phyloP scores from a whole-genome alignment of 2,888 invertebrate genomes.

The Coleophora deauratella region DNA sequence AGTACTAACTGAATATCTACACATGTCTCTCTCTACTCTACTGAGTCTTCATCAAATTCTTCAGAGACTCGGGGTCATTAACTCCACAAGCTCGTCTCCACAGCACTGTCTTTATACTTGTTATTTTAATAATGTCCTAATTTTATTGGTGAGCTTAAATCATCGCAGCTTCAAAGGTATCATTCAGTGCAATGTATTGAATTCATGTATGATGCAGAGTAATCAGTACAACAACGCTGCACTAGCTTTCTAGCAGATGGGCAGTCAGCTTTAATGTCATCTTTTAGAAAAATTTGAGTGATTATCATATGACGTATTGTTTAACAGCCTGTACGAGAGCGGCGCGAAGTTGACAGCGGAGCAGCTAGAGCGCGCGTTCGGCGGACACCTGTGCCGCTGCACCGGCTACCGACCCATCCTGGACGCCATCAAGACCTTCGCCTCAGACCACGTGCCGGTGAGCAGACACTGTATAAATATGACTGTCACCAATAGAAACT shows the following conservation, averaged over 20 bases:
- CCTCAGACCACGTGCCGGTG: too few relatives aligned
- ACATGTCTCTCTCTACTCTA: not conserved
- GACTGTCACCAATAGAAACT: too few relatives aligned
- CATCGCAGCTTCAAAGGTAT: not conserved
- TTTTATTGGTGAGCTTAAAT: too few relatives aligned
- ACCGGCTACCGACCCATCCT: conserved; percentile 87
- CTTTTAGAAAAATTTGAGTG: not conserved
- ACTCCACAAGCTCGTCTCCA: too few relatives aligned
- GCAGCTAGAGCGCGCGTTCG: conserved; percentile 82
- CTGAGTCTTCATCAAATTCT: too few relatives aligned
- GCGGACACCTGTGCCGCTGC: conserved; percentile 85
- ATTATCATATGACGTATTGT: too few relatives aligned
- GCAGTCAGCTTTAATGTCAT: not conserved
- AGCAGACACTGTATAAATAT: too few relatives aligned
- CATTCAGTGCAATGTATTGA: not conserved
- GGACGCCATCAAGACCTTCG: conserved; percentile 85
- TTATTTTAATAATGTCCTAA: too few relatives aligned
- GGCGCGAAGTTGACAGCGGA: conserved; percentile 69
- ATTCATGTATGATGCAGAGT: not conserved
- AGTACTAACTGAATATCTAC: not conserved
- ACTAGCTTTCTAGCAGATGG: not conserved
- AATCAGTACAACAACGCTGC: not conserved
- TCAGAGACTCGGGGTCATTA: too few relatives aligned
- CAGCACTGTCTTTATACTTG: too few relatives aligned
- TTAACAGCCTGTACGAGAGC: conserved; percentile 53